phyloP scores from a whole-genome alignment of 2,113 vertebrate species.

The Camelus dromedarius region DNA sequence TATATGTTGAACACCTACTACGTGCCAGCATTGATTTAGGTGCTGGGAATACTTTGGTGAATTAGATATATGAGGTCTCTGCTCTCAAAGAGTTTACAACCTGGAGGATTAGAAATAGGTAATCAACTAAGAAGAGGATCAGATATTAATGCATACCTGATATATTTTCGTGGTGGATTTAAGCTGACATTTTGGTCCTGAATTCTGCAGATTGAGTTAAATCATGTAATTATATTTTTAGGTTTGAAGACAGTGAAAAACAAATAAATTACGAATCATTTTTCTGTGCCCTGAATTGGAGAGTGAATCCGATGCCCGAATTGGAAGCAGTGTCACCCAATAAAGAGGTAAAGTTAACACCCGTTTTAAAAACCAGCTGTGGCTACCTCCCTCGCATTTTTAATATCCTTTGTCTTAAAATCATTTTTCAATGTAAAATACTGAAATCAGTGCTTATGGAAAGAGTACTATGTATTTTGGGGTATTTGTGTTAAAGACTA shows the following conservation, averaged over 20 bases:
- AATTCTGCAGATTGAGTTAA: conserved; percentile 66
- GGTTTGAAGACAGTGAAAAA: conserved; percentile 87
- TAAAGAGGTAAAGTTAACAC: conserved; percentile 87
- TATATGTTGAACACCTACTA: conserved; percentile 46
- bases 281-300: conserved; percentile 92
- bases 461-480: conserved; percentile 4
- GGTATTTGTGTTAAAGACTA: conserved; percentile 71
- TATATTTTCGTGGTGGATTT: conserved; percentile 43
- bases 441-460: conserved; percentile 29
- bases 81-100: conserved; percentile 30
- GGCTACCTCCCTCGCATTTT: neutral
- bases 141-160: neutral
- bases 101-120: neutral
- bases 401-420: conserved; percentile 54
- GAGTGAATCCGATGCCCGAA: conserved; percentile 84
- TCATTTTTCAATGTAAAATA: conserved; percentile 49
- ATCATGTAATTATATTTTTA: conserved; percentile 78
- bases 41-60: neutral
- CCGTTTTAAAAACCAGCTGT: conserved; percentile 54
- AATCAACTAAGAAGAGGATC: conserved; percentile 31
- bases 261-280: conserved; percentile 91
- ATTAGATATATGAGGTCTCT: neutral
- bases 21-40: neutral
- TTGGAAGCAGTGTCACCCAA: conserved; percentile 61
- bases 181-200: conserved; percentile 53